phyloP scores from a whole-genome alignment of 30 jellyfish, hydroid and myxozoan genomes.

The Turritopsis dohrnii region DNA sequence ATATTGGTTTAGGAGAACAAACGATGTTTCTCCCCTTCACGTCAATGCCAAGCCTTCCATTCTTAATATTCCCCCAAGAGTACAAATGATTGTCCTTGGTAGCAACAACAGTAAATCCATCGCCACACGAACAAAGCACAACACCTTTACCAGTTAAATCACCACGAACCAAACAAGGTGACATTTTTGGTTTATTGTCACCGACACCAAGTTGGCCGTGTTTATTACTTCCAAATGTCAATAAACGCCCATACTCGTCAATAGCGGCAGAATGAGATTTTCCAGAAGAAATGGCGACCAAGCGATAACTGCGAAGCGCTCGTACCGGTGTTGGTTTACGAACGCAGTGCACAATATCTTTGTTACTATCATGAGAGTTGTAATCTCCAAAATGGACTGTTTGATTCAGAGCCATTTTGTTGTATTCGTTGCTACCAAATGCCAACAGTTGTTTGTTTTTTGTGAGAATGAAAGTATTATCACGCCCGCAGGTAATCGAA shows the following conservation, averaged over 20 bases:
- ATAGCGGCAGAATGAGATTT: constrained; percentile 81
- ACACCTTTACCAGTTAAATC: constrained; percentile 60
- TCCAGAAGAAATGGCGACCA: constrained; percentile 67
- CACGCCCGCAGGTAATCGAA: constrained; percentile 52
- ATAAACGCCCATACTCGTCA: constrained; percentile 73
- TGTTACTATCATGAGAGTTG: constrained; percentile 21
- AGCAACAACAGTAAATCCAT: constrained; percentile 80
- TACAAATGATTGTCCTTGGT: constrained; percentile 68
- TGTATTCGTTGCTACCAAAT: constrained; percentile 80
- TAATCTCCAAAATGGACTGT: constrained; percentile 42
- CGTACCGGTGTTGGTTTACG: constrained; percentile 69
- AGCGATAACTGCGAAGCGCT: constrained; percentile 54
- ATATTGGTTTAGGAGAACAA: constrained; percentile 81
- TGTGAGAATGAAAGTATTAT: constrained; percentile 75
- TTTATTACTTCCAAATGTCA: constrained; percentile 80
- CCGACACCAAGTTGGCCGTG: constrained; percentile 90
- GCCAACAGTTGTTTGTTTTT: constrained; percentile 52
- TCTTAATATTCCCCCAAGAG: constrained; percentile 80
- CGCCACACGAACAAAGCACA: constrained; percentile 73
- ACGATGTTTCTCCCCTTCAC: constrained; percentile 46
- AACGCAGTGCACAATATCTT: constrained; percentile 47
- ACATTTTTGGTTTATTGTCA: constrained; percentile 55
- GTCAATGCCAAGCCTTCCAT: constrained; percentile 78
- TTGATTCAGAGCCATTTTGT: constrained; percentile 77
- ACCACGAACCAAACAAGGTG: constrained; percentile 81